Evolutionary conservation across 2,797 vertebrate genomes (phyloP).

Genomic region (Clarias pachynema): DNA sequence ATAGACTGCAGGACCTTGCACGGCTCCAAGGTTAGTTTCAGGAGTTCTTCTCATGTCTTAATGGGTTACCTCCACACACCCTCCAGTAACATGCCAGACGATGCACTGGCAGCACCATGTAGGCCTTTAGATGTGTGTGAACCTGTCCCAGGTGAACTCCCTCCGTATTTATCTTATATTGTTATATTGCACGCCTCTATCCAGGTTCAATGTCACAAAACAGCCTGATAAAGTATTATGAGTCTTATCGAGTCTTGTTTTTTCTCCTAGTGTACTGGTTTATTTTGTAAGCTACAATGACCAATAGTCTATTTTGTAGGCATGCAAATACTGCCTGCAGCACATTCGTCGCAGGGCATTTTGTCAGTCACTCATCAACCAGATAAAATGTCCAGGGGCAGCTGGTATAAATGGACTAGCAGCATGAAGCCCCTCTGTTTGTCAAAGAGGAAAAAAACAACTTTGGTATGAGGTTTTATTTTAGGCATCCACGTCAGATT

Average conservation of each 20-base stretch:
- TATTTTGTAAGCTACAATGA: background rate
- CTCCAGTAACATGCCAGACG: background rate
- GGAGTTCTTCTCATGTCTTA: background rate
- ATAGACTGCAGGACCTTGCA: too few relatives aligned
- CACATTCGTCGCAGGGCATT: background rate
- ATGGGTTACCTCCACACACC: background rate
- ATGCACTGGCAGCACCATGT: background rate
- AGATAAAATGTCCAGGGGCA: background rate
- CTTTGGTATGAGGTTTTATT: background rate
- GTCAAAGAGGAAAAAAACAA: background rate
- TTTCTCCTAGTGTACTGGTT: too few relatives aligned
- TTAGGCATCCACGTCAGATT: background rate
- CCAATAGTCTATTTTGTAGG: background rate
- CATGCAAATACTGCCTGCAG: background rate
- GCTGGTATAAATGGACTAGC: background rate
- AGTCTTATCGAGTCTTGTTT: background rate
- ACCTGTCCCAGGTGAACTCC: too few relatives aligned
- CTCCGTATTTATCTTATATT: background rate
- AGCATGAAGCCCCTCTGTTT: background rate
- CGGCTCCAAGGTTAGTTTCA: too few relatives aligned
- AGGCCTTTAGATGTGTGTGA: background rate
- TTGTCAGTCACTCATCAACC: background rate
- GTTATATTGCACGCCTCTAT: background rate
- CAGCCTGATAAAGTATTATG: background rate
- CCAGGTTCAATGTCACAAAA: background rate